A percentile compares a stretch with the other conserved stretches of the same genome.
These are phyloP conservation scores for Drosophila sp. DNA, from an alignment of 1,140 invertebrate species.

Conservation along the genomic window DNA sequence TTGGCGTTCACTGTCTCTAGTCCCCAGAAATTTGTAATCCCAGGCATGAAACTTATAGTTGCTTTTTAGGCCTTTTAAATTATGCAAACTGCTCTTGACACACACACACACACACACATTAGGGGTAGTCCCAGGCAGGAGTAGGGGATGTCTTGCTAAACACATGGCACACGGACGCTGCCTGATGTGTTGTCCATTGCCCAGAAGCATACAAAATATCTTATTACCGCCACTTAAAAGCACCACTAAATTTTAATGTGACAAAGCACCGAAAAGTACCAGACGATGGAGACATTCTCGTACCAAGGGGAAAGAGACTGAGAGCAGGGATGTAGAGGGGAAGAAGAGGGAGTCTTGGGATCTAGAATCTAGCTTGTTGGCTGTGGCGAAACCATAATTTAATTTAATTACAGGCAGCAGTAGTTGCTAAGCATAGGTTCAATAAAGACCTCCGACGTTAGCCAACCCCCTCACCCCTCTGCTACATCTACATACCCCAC, in stretches of 20 bases:
- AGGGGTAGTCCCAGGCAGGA: background rate
- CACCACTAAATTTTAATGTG: constrained; percentile 57
- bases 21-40: constrained; percentile 37
- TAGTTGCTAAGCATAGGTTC: constrained; percentile 49
- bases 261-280: constrained; percentile 41
- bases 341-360: background rate
- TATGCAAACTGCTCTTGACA: constrained; percentile 51
- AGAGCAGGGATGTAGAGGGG: background rate
- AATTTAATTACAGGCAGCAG: constrained; percentile 53
- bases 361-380: background rate
- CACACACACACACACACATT: constrained; percentile 12
- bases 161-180: constrained; percentile 31
- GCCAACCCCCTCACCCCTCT: background rate
- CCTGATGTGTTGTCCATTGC: constrained; percentile 41
- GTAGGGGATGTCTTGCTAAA: constrained; percentile 7
- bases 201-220: constrained; percentile 56
- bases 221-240: constrained; percentile 60
- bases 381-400: constrained; percentile 44
- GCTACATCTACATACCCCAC: background rate
- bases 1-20: constrained; percentile 6
- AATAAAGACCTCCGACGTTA: constrained; percentile 53
- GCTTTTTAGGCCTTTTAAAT: constrained; percentile 55
- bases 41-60: constrained; percentile 45
- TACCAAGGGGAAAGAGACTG: background rate
- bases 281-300: background rate